Evolutionary conservation across 1,140 invertebrate genomes (phyloP).

Genomic region (Pollicipes pollicipes): DNA sequence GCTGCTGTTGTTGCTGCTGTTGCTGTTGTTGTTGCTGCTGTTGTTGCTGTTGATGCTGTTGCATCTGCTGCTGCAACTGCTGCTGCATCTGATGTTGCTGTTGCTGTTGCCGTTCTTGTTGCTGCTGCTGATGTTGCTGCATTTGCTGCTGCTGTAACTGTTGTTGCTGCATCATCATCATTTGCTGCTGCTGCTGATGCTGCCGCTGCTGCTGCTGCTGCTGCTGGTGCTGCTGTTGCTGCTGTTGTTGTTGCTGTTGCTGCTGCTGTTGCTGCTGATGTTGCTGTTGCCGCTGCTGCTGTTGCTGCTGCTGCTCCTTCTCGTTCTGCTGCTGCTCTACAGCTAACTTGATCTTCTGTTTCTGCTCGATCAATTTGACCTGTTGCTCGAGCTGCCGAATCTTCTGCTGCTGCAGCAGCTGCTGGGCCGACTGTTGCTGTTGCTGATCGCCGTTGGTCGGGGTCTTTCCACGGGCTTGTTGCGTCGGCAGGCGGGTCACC

Average conservation of each 20-base stretch:
- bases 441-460: neutral
- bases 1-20: neutral
- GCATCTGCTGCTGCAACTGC: neutral
- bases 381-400: neutral
- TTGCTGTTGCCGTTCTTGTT: neutral
- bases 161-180: neutral
- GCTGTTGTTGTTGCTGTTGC: neutral
- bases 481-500: neutral
- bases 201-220: neutral
- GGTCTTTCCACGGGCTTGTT: neutral
- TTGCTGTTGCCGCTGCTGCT: no score
- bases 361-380: neutral
- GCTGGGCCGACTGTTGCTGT: neutral
- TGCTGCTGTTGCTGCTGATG: neutral
- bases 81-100: neutral
- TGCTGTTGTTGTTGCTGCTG: conserved; percentile 3
- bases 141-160: neutral
- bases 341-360: neutral
- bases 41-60: neutral
- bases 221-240: neutral
- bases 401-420: neutral
- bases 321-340: neutral
- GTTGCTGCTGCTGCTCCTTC: neutral
- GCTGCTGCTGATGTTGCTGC: neutral
- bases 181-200: neutral